These are phyloP conservation scores for Tinea pellionella DNA, from an alignment of 2,888 invertebrate genomes.

Conservation along the genomic window DNA sequence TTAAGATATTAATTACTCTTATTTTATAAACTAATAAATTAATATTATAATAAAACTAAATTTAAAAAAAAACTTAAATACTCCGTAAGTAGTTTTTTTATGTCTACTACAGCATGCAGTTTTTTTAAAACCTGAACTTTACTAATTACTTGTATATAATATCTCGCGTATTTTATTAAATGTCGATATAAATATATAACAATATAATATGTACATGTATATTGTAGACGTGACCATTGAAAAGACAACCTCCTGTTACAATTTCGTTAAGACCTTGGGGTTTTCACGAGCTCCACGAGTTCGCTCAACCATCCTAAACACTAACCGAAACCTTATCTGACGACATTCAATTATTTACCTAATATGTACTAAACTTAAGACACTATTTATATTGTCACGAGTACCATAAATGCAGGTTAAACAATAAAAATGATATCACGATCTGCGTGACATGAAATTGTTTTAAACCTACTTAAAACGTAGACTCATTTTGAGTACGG, in stretches of 20 bases:
- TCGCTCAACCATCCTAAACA: constrained; percentile 18
- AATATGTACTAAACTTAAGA: constrained; percentile 12
- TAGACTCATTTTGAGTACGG: not conserved
- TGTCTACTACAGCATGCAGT: too few species aligned
- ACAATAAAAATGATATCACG: constrained; percentile 12
- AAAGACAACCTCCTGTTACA: constrained; percentile 37
- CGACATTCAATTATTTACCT: not conserved
- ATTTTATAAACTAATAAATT: too few species aligned
- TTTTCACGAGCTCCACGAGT: constrained; percentile 33
- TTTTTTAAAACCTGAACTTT: too few species aligned
- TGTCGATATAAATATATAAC: constrained; percentile 20
- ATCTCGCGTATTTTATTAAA: not conserved
- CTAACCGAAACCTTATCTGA: constrained; percentile 5
- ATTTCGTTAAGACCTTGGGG: constrained; percentile 54
- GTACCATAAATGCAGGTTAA: not conserved
- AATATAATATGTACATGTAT: not conserved
- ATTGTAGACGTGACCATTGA: constrained; percentile 36
- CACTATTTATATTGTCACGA: not conserved
- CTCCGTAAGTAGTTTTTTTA: too few species aligned
- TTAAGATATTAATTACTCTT: too few species aligned
- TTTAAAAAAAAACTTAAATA: too few species aligned
- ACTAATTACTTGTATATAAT: not conserved
- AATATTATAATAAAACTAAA: too few species aligned
- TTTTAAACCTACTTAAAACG: not conserved
- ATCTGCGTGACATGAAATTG: constrained; percentile 15